Evolutionary conservation across 2,888 invertebrate species (phyloP).

Genomic region (Hoplodrina blanda): DNA sequence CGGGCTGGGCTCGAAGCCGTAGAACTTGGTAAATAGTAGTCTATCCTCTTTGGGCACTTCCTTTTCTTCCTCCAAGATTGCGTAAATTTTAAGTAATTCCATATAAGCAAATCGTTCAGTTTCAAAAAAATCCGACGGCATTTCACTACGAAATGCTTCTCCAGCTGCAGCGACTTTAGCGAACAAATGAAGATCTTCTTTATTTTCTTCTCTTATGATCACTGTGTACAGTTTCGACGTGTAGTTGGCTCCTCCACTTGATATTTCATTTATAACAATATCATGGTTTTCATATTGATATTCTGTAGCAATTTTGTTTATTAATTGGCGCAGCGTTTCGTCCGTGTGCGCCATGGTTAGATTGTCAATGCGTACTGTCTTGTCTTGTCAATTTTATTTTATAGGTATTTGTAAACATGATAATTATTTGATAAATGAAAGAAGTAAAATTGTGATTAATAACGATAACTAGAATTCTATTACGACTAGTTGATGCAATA

Average conservation of each 20-base stretch:
- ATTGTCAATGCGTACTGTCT: conserved; percentile 4
- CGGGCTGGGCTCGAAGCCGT: conserved; percentile 39
- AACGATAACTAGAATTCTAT: conserved; percentile 1
- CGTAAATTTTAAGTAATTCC: conserved; percentile 34
- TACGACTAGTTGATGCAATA: too few species aligned
- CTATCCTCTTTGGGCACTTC: conserved; percentile 42
- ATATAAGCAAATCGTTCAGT: conserved; percentile 48
- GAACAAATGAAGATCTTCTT: conserved; percentile 43
- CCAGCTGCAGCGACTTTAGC: conserved; percentile 61
- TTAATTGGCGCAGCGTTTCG: conserved; percentile 7
- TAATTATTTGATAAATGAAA: background rate
- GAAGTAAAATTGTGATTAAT: conserved; percentile 31
- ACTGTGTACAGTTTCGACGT: conserved; percentile 44
- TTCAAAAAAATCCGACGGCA: conserved; percentile 18
- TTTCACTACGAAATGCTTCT: conserved; percentile 28
- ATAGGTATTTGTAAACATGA: too few species aligned
- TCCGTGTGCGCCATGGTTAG: conserved; percentile 35
- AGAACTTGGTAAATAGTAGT: conserved; percentile 49
- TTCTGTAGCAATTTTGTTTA: conserved; percentile 43
- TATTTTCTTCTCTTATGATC: conserved; percentile 22
- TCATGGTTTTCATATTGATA: conserved; percentile 32
- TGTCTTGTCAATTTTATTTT: background rate
- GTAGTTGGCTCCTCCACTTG: conserved; percentile 55
- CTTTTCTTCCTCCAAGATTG: conserved; percentile 39
- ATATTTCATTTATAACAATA: conserved; percentile 33